These are phyloP conservation scores for Luperina testacea DNA, from an alignment of 2,888 invertebrate species.

Conservation along the genomic window DNA sequence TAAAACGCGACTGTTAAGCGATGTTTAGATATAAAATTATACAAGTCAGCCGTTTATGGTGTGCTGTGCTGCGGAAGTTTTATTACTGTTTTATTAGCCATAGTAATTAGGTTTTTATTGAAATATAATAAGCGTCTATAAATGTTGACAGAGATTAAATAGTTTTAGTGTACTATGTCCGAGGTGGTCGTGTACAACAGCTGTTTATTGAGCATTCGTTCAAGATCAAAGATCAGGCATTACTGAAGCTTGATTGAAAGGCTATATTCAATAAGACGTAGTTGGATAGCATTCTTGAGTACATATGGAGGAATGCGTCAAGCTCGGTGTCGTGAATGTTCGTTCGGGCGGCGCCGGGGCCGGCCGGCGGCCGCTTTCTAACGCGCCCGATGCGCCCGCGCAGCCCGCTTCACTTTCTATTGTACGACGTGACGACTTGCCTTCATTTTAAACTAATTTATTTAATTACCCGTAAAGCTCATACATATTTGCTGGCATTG, in stretches of 20 bases:
- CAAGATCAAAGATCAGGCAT: slow-evolving; percentile 45
- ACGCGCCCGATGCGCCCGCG: slow-evolving; percentile 84
- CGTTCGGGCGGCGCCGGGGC: slow-evolving; percentile 76
- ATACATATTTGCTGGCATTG: slow-evolving; percentile 39
- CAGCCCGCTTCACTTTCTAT: slow-evolving; percentile 88
- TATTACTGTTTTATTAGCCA: slow-evolving; percentile 69
- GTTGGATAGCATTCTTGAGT: slow-evolving; percentile 62
- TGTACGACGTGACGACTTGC: slow-evolving; percentile 76
- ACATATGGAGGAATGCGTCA: slow-evolving; percentile 83
- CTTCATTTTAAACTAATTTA: slow-evolving; percentile 66
- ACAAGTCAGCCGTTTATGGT: slow-evolving; percentile 67
- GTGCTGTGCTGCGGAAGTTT: slow-evolving; percentile 65
- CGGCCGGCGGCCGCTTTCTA: slow-evolving; percentile 86
- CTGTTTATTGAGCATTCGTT: slow-evolving; percentile 41
- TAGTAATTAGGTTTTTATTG: slow-evolving; percentile 62
- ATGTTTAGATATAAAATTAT: slow-evolving; percentile 72
- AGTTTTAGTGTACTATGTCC: slow-evolving; percentile 32
- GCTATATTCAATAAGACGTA: slow-evolving; percentile 47
- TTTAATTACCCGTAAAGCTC: slow-evolving; percentile 61
- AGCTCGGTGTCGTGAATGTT: slow-evolving; percentile 78
- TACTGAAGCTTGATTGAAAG: slow-evolving; percentile 45
- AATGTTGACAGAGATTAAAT: slow-evolving; percentile 57
- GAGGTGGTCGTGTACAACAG: slow-evolving; percentile 11
- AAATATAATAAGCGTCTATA: slow-evolving; percentile 53
- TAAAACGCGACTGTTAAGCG: slow-evolving; percentile 68